These are phyloP conservation scores for Drosophila rhopaloa DNA, from an alignment of 1,140 invertebrate species.

Conservation along the genomic window DNA sequence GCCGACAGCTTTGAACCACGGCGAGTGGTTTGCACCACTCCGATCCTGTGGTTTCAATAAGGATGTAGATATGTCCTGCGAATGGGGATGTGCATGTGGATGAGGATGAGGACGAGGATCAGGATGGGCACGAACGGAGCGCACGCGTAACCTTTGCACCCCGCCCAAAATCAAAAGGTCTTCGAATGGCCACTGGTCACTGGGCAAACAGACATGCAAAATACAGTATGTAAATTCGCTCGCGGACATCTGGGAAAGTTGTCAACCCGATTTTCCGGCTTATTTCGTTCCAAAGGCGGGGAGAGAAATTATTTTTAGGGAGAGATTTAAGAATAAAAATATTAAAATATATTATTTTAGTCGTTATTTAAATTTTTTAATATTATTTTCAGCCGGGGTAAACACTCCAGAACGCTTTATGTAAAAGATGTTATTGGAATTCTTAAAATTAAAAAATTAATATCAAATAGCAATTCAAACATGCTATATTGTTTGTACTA, in stretches of 20 bases:
- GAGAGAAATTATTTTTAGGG: neutral
- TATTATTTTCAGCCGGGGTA: too few relatives aligned
- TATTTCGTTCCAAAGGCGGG: conserved; percentile 10
- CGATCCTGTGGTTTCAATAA: conserved; percentile 3
- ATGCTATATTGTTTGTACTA: too few relatives aligned
- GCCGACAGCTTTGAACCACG: conserved; percentile 67
- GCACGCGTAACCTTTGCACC: conserved; percentile 73
- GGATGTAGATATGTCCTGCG: neutral
- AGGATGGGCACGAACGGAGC: conserved; percentile 67
- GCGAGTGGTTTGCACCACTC: conserved; percentile 38
- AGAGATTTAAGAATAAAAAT: too few relatives aligned
- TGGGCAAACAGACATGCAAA: conserved; percentile 9
- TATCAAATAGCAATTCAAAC: too few relatives aligned
- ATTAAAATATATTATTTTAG: neutral
- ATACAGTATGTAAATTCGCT: conserved; percentile 30
- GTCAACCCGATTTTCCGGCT: conserved; percentile 55
- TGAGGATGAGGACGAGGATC: conserved; percentile 27
- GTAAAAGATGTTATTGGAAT: too few relatives aligned
- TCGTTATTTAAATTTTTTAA: too few relatives aligned
- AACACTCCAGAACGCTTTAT: too few relatives aligned
- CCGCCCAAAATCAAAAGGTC: conserved; percentile 15
- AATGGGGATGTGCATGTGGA: conserved; percentile 1
- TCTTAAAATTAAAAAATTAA: too few relatives aligned
- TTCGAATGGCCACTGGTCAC: conserved; percentile 12
- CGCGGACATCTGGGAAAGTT: conserved; percentile 45